Conservation (phyloP, 2,888 invertebrate species). For the Drosophila melanosoma region DNA sequence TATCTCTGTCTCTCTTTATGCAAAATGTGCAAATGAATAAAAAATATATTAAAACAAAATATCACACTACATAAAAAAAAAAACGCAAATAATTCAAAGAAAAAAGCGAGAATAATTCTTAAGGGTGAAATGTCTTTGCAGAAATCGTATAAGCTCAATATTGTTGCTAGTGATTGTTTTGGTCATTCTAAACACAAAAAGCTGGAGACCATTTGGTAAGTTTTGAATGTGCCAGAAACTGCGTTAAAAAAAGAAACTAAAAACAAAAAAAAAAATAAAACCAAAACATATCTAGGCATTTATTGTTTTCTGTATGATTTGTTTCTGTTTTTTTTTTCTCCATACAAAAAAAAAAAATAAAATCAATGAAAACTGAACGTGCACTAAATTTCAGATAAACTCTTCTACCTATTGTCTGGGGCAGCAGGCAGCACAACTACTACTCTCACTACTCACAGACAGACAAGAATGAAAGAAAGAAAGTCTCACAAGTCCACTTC, state of each 20-base stretch:
- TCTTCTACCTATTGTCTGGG: slow-evolving; percentile 84
- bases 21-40: slow-evolving; percentile 40
- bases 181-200: slow-evolving; percentile 85
- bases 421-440: slow-evolving; percentile 77
- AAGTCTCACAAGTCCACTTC: slow-evolving; percentile 69
- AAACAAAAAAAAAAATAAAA: slow-evolving; percentile 63
- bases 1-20: slow-evolving; percentile 28
- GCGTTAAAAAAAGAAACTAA: slow-evolving; percentile 65
- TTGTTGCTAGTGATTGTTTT: slow-evolving; percentile 85
- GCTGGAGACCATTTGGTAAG: slow-evolving; percentile 85
- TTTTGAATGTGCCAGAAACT: slow-evolving; percentile 84
- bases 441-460: slow-evolving; percentile 78
- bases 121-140: slow-evolving; percentile 91
- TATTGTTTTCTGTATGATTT: slow-evolving; percentile 71
- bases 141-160: slow-evolving; percentile 86
- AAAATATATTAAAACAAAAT: slow-evolving; percentile 49
- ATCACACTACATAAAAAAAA: slow-evolving; percentile 58
- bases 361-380: slow-evolving; percentile 84
- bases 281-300: slow-evolving; percentile 76
- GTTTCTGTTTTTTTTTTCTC: slow-evolving; percentile 65
- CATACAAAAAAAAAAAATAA: slow-evolving; percentile 15
- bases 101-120: slow-evolving; percentile 84
- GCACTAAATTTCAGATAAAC: slow-evolving; percentile 85
- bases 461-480: slow-evolving; percentile 77
- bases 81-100: slow-evolving; percentile 39